phyloP scores from a whole-genome alignment of 2,888 invertebrate genomes.

The Ennomos erosarius region DNA sequence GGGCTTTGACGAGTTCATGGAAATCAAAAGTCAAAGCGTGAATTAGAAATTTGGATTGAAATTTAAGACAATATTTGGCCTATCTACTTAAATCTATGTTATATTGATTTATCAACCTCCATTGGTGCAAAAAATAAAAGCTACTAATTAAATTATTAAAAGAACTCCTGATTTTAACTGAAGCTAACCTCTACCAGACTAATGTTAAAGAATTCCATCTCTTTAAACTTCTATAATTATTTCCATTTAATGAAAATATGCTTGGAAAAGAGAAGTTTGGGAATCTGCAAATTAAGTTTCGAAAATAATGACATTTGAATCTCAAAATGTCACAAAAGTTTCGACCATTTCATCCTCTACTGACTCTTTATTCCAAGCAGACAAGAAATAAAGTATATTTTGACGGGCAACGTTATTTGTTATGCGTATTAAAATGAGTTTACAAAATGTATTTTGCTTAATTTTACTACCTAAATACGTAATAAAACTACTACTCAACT shows the following conservation, averaged over 20 bases:
- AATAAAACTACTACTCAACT: too few relatives aligned
- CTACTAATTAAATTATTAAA: too few relatives aligned
- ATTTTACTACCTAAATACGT: background rate
- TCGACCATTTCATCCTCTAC: constrained; percentile 15
- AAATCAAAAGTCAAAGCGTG: constrained; percentile 13
- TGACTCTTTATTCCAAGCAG: constrained; percentile 4
- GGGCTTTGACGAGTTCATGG: constrained; percentile 4
- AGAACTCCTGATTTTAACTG: too few relatives aligned
- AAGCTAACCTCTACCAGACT: too few relatives aligned
- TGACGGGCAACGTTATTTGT: too few relatives aligned
- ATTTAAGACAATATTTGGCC: background rate
- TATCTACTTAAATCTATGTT: too few relatives aligned
- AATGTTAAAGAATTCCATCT: too few relatives aligned
- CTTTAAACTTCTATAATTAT: constrained; percentile 13
- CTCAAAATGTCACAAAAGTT: constrained; percentile 20
- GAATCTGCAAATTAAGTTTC: constrained; percentile 16
- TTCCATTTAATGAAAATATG: constrained; percentile 15
- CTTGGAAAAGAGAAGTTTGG: constrained; percentile 9
- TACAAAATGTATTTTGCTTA: background rate
- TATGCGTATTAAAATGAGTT: too few relatives aligned
- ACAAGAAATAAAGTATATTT: too few relatives aligned
- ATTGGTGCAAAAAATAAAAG: too few relatives aligned
- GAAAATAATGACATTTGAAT: constrained; percentile 13
- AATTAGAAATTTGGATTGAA: constrained; percentile 5
- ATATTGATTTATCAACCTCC: too few relatives aligned